Percentiles rank a stretch among this genome's conserved stretches.
phyloP scores from a whole-genome alignment of 2,113 vertebrate species.

The Rutilus rutilus region DNA sequence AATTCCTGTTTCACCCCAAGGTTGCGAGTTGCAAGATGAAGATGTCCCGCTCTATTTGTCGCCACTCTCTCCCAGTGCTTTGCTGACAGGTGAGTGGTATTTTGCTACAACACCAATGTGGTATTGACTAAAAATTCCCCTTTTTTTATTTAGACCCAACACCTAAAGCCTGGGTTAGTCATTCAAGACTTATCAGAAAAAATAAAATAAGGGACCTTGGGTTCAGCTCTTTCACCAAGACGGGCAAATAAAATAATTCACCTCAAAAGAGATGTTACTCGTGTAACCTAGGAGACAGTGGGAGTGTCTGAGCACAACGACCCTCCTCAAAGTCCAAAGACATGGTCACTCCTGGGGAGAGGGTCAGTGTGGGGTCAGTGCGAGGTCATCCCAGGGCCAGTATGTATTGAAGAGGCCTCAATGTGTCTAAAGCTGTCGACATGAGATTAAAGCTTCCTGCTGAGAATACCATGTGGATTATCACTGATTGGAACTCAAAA shows the following conservation, averaged over 20 bases:
- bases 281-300: constrained; percentile 57
- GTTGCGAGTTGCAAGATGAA: background rate
- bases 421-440: constrained; percentile 70
- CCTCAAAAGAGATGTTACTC: constrained; percentile 64
- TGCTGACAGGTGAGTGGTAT: constrained; percentile 38
- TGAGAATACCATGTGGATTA: constrained; percentile 44
- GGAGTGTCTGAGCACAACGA: constrained; percentile 59
- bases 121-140: background rate
- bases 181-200: constrained; percentile 25
- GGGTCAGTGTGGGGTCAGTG: constrained; percentile 68
- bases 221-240: constrained; percentile 23
- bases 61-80: background rate
- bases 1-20: background rate
- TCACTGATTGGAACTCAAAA: constrained; percentile 22
- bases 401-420: constrained; percentile 58
- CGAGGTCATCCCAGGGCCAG: constrained; percentile 64
- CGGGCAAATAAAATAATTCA: constrained; percentile 28
- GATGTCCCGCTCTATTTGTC: background rate
- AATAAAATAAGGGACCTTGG: constrained; percentile 15
- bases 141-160: constrained; percentile 1
- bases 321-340: constrained; percentile 71
- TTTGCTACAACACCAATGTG: constrained; percentile 7
- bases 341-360: constrained; percentile 66
- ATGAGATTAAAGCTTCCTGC: constrained; percentile 56
- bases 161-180: background rate